Base-by-base conservation (phyloP, 2,888 invertebrate genomes). In the Machimus atricapillus region DNA sequence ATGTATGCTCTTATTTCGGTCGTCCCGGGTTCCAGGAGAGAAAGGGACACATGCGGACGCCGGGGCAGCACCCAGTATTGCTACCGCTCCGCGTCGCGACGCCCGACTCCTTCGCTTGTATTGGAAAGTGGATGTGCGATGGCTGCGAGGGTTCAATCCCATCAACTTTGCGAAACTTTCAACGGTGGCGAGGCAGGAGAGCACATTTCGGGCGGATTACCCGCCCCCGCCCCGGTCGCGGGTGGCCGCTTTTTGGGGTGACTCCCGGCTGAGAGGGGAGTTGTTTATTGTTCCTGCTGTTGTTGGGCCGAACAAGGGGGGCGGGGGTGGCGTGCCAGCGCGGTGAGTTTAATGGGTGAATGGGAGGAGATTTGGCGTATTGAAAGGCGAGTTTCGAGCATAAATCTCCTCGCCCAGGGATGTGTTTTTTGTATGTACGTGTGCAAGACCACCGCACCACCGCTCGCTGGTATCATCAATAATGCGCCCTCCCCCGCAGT, bases 321-420 rank as follows among this genome's bases (percentile, higher is more conserved):
- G 40, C 40, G 40, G 83, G 40, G 73, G 16, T 46, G 52, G 73
- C 16, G 83, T 83, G 74, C 46, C 43, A 85, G 23, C 74, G 73
- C 74, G 85, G 85, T 85, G 74, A 85, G 85, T 85, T 85, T 85
- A 74, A 85, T 85, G 85, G 85, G 85, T 85, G 85, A 58, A 86
- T 86, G 66, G 86, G 86, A 86, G 86, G 86, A 86, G 86, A 86
- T 86, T 86, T 86, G 43, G 43, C 56, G 77, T 86, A 86, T 86
- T 86, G 85, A 86, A 76, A 86, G 85, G 74, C 74, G 85, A 85
- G 74, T 85, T 85, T 85, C 46, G 31, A 85, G 85, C 85, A 85
- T 85, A 85, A 85, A 85, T 85, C n/a, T n/a, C 85, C 85, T 85
- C 43, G 85, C 46, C 46, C 74, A 85, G 85, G 74, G 85, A 85